Conservation (phyloP, 2,113 vertebrate genomes). For the Elanus axillaris region DNA sequence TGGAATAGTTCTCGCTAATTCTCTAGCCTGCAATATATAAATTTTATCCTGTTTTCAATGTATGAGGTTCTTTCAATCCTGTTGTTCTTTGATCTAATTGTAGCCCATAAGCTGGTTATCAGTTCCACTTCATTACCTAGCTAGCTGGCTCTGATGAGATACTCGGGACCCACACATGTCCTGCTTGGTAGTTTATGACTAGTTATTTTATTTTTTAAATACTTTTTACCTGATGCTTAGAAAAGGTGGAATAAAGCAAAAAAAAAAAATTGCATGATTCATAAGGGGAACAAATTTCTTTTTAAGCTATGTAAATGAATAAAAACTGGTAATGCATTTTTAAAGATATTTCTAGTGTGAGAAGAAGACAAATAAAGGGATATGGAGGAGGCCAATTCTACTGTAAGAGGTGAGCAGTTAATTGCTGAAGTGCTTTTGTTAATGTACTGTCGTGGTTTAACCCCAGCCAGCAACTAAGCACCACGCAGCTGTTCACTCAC, state of each 20-base stretch:
- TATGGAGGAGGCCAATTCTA: not conserved
- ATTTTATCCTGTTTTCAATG: not conserved
- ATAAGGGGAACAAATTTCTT: not conserved
- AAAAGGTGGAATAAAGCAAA: not conserved
- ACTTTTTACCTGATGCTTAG: not conserved
- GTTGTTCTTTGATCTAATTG: slow-evolving; percentile 31
- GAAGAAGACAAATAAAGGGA: not conserved
- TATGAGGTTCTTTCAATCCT: not conserved
- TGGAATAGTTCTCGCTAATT: not conserved
- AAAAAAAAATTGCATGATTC: not conserved
- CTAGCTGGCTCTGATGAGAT: not conserved
- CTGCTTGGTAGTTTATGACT: not conserved
- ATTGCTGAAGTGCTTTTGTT: not conserved
- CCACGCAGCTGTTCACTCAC: too few relatives aligned
- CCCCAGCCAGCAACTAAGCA: too few relatives aligned
- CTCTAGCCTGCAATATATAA: not conserved
- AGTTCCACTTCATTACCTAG: slow-evolving; percentile 21
- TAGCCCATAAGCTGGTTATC: not conserved
- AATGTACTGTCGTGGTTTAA: too few relatives aligned
- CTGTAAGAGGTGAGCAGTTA: not conserved
- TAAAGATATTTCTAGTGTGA: not conserved
- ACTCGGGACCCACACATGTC: not conserved
- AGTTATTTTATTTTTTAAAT: slow-evolving; percentile 8
- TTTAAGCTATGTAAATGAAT: not conserved
- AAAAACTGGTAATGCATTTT: not conserved